Evolutionary conservation across 1,140 invertebrate species (phyloP), one percentile per base, ranked within the genome.

Genomic region (Neuroterus valhalla): DNA sequence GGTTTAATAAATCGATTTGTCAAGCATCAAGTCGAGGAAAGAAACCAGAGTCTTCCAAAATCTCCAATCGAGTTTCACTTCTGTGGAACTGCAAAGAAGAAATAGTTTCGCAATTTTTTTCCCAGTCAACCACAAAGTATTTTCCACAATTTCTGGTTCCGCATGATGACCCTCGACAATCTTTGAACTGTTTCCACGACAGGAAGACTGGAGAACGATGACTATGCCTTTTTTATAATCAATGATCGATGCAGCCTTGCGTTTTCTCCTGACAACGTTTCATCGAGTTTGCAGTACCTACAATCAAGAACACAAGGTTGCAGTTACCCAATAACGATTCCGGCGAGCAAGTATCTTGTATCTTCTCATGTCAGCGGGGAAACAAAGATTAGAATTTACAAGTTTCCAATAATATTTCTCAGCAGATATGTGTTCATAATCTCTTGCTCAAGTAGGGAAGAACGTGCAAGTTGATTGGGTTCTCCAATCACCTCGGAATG

Each of bases 321-420:
- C 77, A 75, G 84, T 84, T 86, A 85, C 83, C 82, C 83, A 86
- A 87, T 87, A 87, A 82, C 79, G 74, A 80, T 73, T 77, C 76
- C 83, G 73, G 76, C 78, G 77, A 81, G 78, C 76, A 69, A 72
- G 76, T 81, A 81, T 81, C 80, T 80, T 73, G 78, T 78, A 82
- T 82, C 80, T 78, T 81, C 31, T 38, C 31, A 38, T 75, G 76
- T 23, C 48, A 68, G 55, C 71, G 76, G 76, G 77, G 76, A 76
- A 77, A 78, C 69, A 81, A 44, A 78, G 72, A 77, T 31, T 14
- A 26, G 2, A 31, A n/a, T 26, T 62, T 26, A 14, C 52, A 21
- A 17, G 8, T 10, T 52, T 8, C 3, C 5, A 52, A 38, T 31
- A 31, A 31, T 31, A 8, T 38, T 38, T 38, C 10, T 38, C 31